Evolutionary conservation across 1,140 invertebrate species (phyloP).

Genomic region (Bactericera cockerelli): DNA sequence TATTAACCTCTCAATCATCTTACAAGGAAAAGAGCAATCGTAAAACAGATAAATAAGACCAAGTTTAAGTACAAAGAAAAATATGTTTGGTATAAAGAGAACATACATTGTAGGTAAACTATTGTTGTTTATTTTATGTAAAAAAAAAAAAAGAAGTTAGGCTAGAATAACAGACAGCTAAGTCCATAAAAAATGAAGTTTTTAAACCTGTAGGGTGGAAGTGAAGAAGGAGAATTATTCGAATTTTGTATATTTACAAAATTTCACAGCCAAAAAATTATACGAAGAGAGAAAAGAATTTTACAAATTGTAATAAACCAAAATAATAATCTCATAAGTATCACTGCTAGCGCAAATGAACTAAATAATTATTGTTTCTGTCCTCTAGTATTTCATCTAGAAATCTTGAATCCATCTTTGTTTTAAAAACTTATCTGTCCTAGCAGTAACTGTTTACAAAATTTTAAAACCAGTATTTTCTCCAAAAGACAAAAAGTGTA

Average conservation of each 20-base stretch:
- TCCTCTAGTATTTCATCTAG: neutral
- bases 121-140: neutral
- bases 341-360: neutral
- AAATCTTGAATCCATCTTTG: too few species aligned
- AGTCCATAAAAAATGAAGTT: neutral
- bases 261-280: neutral
- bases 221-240: too few species aligned
- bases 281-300: neutral
- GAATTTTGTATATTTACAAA: neutral
- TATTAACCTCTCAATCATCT: too few species aligned
- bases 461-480: too few species aligned
- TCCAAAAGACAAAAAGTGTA: too few species aligned
- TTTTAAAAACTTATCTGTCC: too few species aligned
- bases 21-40: too few species aligned
- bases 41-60: too few species aligned
- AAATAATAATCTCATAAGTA: neutral
- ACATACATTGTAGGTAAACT: neutral
- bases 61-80: neutral
- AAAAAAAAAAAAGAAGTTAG: neutral
- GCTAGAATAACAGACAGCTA: too few species aligned
- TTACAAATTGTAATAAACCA: neutral
- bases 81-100: conserved; percentile 3
- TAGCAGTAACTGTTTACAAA: too few species aligned
- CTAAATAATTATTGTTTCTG: neutral
- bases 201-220: too few species aligned